Evolutionary conservation across 2,113 vertebrate species (phyloP).

Genomic region (Rousettus leschenaultii): DNA sequence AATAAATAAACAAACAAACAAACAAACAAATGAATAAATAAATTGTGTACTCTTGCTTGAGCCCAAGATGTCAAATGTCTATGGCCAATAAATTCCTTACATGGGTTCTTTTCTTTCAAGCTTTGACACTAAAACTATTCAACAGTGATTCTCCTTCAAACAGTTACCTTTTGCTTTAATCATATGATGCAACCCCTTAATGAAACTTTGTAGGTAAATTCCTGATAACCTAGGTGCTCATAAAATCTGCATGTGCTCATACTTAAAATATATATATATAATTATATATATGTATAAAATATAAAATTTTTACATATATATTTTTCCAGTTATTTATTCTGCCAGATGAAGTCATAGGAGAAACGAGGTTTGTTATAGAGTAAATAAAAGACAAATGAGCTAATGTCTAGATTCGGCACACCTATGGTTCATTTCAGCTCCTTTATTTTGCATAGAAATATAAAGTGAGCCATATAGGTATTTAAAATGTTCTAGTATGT

Average conservation of each 20-base stretch:
- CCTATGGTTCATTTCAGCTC: not conserved
- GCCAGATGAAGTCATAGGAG: not conserved
- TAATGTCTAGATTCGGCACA: slow-evolving; percentile 1
- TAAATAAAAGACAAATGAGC: slow-evolving; percentile 30
- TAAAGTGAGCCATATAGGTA: not conserved
- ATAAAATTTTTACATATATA: not conserved
- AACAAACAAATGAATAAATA: not conserved
- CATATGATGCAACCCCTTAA: not conserved
- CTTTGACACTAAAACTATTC: not conserved
- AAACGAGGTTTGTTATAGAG: not conserved
- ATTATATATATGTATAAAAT: not conserved
- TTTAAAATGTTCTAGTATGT: not conserved
- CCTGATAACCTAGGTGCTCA: not conserved
- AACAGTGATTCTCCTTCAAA: not conserved
- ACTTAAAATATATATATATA: not conserved
- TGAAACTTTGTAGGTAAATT: not conserved
- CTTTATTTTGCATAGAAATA: not conserved
- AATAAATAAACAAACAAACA: not conserved
- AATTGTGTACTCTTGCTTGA: not conserved
- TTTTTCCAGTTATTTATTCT: not conserved
- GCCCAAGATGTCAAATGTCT: not conserved
- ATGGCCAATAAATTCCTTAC: not conserved
- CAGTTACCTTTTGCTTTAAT: not conserved
- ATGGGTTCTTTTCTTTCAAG: not conserved
- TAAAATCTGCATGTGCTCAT: not conserved